phyloP scores from a whole-genome alignment of 2,888 invertebrate genomes.

The Aporophyla nigra region DNA sequence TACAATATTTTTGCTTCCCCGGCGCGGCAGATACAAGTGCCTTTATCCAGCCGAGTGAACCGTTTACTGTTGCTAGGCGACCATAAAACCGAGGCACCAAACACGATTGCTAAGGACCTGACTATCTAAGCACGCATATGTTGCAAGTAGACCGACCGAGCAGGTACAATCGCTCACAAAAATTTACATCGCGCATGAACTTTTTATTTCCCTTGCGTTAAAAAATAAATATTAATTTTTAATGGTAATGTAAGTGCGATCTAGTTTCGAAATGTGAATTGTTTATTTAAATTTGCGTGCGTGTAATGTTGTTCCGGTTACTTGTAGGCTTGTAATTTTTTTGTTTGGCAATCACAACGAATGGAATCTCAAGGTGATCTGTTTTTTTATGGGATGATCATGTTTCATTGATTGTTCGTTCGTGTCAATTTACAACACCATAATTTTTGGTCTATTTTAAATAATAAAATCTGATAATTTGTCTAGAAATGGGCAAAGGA shows the following conservation, averaged over 20 bases:
- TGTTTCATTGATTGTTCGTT: conserved; percentile 27
- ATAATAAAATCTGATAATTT: not conserved
- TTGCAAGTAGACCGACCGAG: conserved; percentile 45
- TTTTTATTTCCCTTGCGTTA: conserved; percentile 57
- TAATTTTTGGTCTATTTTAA: conserved; percentile 3
- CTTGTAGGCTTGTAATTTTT: conserved; percentile 36
- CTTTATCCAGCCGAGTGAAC: not conserved
- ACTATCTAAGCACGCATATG: conserved; percentile 41
- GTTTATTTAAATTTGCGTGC: conserved; percentile 52
- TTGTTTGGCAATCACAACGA: conserved; percentile 39
- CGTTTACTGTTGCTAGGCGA: conserved; percentile 49
- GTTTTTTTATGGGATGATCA: conserved; percentile 39
- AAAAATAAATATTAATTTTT: conserved; percentile 62
- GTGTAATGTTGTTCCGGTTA: conserved; percentile 47
- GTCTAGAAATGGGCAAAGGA: not conserved
- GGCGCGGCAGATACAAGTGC: too few relatives aligned
- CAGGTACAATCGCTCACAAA: conserved; percentile 53
- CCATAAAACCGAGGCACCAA: conserved; percentile 28
- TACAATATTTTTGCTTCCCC: not conserved
- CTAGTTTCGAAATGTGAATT: conserved; percentile 53
- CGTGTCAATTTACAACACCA: conserved; percentile 10
- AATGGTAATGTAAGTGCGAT: conserved; percentile 27
- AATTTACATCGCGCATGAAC: conserved; percentile 44
- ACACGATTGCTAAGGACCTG: conserved; percentile 47
- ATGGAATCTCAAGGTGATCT: conserved; percentile 43